Evolutionary conservation across 1,140 invertebrate species (phyloP).

Genomic region (Muscidifurax raptorellus): DNA sequence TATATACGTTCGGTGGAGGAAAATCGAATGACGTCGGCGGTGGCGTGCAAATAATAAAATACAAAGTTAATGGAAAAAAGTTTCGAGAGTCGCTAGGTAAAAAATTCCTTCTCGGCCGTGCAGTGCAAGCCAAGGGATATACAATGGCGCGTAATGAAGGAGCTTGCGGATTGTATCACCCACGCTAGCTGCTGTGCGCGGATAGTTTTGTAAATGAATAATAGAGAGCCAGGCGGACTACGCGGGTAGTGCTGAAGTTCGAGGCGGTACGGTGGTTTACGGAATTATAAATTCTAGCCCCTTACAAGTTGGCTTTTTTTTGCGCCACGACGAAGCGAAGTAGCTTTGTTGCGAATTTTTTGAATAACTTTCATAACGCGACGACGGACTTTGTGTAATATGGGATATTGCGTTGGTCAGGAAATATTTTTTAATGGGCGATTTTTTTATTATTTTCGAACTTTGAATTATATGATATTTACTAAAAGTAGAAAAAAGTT

Average conservation of each 20-base stretch:
- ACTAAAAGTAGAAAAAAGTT: neutral
- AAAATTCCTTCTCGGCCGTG: neutral
- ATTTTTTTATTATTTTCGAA: too few species aligned
- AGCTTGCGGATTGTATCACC: neutral
- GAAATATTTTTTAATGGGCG: neutral
- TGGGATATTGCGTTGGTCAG: neutral
- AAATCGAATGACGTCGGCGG: neutral
- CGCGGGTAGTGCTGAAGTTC: neutral
- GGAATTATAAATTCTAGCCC: neutral
- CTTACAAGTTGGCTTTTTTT: neutral
- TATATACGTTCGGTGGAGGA: neutral
- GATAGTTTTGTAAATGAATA: conserved; percentile 14
- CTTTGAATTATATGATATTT: too few species aligned
- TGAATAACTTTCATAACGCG: neutral
- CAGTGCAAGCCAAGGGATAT: neutral
- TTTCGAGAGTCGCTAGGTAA: neutral
- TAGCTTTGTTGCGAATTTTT: neutral
- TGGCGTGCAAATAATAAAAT: conserved; percentile 15
- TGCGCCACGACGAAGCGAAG: too few species aligned
- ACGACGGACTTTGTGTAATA: neutral
- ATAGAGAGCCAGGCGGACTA: neutral
- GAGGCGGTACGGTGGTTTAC: neutral
- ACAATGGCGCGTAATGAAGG: conserved; percentile 6
- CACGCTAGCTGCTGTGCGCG: neutral
- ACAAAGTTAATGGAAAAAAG: conserved; percentile 29